Conservation (phyloP, 1,140 invertebrate genomes). For the Drosophila obscura region DNA sequence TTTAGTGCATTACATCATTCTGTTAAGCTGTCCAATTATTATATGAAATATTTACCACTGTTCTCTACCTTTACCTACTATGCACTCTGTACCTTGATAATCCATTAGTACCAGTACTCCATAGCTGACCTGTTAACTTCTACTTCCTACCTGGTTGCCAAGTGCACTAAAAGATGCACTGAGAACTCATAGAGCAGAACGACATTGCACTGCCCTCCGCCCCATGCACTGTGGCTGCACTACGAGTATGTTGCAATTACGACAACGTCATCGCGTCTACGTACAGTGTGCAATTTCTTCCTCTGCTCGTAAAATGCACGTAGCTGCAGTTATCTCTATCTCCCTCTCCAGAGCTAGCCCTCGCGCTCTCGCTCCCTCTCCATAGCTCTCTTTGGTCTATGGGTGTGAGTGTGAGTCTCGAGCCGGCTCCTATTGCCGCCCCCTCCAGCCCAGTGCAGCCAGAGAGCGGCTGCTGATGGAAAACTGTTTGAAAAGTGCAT, state of each 20-base stretch:
- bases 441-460: slow-evolving; percentile 14
- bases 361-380: slow-evolving; percentile 23
- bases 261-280: slow-evolving; percentile 35
- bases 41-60: too few relatives aligned
- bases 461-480: slow-evolving; percentile 37
- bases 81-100: too few relatives aligned
- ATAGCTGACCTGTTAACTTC: too few relatives aligned
- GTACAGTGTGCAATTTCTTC: slow-evolving; percentile 68
- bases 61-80: too few relatives aligned
- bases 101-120: too few relatives aligned
- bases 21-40: too few relatives aligned
- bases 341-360: slow-evolving; percentile 10
- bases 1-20: too few relatives aligned
- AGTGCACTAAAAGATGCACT: too few relatives aligned
- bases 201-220: too few relatives aligned
- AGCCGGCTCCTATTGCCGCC: slow-evolving; percentile 62
- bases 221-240: slow-evolving; percentile 7
- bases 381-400: slow-evolving; percentile 32
- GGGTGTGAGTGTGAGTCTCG: slow-evolving; percentile 30
- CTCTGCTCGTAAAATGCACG: slow-evolving; percentile 55
- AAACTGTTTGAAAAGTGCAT: slow-evolving; percentile 82
- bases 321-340: slow-evolving; percentile 55
- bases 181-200: too few relatives aligned
- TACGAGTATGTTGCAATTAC: slow-evolving; percentile 50
- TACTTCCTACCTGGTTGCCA: too few relatives aligned